Base-by-base conservation (phyloP, 2,113 vertebrate species). In the Hyperopisus bebe region DNA sequence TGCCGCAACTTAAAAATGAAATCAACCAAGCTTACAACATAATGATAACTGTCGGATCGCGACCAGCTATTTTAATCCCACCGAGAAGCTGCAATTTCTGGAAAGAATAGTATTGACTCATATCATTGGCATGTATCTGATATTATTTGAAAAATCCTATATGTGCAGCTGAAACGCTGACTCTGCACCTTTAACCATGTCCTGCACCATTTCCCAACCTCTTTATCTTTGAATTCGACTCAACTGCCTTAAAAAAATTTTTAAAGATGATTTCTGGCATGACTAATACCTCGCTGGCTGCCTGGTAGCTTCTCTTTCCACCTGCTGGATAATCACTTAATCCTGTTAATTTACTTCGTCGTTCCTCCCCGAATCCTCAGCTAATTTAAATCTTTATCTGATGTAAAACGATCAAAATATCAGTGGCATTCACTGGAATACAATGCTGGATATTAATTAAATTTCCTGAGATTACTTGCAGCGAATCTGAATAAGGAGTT, bases 321-420 rank as follows among this genome's bases (percentile, higher is more conserved):
- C 74, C 74, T 80, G 74, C 35, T 39, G 11, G 74, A 80, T 80
- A 80, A 80, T 80, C 74, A 17, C 74, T 42, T 80, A 80, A 80
- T 42, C 74, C 74, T 42, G 35, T 80, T 80, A 80, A 80, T 80
- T 80, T 80, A 80, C 74, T 42, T 21, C 35, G 35, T 1, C 13
- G 35, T 42, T 80, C 35, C 35, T 80, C 35, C 35, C 35, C 39
- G 74, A 42, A 42, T 80, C 74, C 35, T 42, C 17, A 1, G 74
- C 74, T 80, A 80, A 80, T 80, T 80, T 80, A 42, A 42, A 42
- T 39, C 74, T 80, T 80, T 80, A 80, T 80, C 74, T 80, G 31
- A 80, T 80, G 74, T 80, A 80, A 80, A 35, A 15, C 35, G 74
- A 80, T 80, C 74, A 80, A 80, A 80, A 80, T 80, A 80, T 80